These are phyloP conservation scores for Athrips mouffetella DNA, from an alignment of 2,888 invertebrate genomes.

Conservation along the genomic window DNA sequence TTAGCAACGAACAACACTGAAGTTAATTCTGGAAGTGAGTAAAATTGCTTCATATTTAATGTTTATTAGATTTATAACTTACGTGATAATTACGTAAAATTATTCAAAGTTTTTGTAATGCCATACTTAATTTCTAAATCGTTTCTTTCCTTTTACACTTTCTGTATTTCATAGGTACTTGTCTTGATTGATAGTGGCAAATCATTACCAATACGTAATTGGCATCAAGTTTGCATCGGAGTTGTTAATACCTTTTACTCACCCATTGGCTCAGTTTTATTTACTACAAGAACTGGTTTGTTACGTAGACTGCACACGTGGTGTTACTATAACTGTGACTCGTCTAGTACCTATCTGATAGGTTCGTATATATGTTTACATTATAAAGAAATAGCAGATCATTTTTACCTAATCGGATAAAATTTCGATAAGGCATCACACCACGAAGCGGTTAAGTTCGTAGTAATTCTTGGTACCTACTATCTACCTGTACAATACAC, in stretches of 20 bases:
- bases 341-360: constrained; percentile 23
- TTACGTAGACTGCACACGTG: constrained; percentile 41
- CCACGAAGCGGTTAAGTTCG: no score
- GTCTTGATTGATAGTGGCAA: background rate
- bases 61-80: background rate
- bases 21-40: constrained; percentile 58
- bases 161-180: background rate
- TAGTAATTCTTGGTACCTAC: no score
- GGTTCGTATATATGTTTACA: constrained; percentile 31
- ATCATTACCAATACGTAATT: background rate
- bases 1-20: constrained; percentile 56
- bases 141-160: no score
- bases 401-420: no score
- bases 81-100: background rate
- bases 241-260: constrained; percentile 36
- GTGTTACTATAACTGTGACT: constrained; percentile 19
- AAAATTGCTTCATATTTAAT: constrained; percentile 16
- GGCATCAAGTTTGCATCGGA: background rate
- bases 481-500: no score
- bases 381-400: constrained; percentile 14
- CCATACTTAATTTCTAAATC: no score
- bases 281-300: constrained; percentile 49
- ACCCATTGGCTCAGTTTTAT: constrained; percentile 40
- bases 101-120: no score
- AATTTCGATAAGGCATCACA: constrained; percentile 8